These are phyloP conservation scores for Apeira syringaria DNA, from an alignment of 2,888 invertebrate genomes.

Conservation along the genomic window DNA sequence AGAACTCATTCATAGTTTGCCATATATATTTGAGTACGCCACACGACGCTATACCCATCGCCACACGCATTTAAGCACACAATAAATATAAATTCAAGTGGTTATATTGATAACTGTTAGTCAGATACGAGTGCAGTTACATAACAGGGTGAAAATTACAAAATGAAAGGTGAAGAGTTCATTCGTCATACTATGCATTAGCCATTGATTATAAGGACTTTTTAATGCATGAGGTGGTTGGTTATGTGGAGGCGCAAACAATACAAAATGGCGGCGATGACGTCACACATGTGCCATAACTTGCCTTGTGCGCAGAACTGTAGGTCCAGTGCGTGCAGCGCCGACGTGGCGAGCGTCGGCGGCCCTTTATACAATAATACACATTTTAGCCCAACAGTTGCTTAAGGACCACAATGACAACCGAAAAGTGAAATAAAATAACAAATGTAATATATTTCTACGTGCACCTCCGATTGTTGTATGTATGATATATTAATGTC, in stretches of 20 bases:
- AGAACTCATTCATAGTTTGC: too few species aligned
- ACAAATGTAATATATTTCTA: too few species aligned
- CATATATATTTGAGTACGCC: too few species aligned
- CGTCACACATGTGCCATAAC: constrained; percentile 40
- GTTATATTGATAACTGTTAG: background rate
- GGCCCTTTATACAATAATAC: constrained; percentile 64
- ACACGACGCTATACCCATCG: too few species aligned
- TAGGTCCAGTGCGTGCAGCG: constrained; percentile 76
- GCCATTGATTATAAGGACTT: background rate
- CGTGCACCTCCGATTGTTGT: too few species aligned
- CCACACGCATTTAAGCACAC: too few species aligned
- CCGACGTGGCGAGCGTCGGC: constrained; percentile 77
- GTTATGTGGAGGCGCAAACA: constrained; percentile 19
- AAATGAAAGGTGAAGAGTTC: constrained; percentile 3
- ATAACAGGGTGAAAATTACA: constrained; percentile 3
- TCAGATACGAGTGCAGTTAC: background rate
- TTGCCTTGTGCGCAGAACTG: constrained; percentile 80
- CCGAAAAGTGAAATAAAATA: too few species aligned
- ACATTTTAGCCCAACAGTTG: constrained; percentile 27
- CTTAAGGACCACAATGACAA: too few species aligned
- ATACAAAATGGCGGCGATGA: constrained; percentile 25
- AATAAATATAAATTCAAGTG: too few species aligned
- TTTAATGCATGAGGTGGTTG: constrained; percentile 1
- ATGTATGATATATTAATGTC: too few species aligned
- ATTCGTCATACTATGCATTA: background rate